Percentiles rank a stretch among this genome's conserved stretches.
phyloP scores from a whole-genome alignment of 2,888 invertebrate species.

The Bellardia bayeri region DNA sequence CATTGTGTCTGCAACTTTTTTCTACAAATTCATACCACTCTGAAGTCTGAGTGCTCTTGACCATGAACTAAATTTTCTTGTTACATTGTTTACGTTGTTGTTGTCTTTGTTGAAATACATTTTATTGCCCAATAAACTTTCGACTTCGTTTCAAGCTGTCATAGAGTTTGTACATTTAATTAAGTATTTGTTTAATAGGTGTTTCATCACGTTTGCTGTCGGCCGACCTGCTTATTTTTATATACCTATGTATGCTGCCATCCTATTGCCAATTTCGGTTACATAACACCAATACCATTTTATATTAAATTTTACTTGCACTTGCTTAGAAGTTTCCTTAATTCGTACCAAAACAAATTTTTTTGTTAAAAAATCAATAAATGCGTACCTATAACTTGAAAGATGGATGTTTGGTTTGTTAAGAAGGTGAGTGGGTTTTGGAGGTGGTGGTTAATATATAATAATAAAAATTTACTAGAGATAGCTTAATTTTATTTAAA shows the following conservation, averaged over 20 bases:
- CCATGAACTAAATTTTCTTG: conserved; percentile 55
- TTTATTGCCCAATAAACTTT: conserved; percentile 54
- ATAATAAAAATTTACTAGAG: not conserved
- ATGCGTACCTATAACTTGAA: conserved; percentile 25
- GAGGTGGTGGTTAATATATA: not conserved
- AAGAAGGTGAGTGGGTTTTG: not conserved
- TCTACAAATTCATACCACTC: not conserved
- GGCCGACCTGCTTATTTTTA: conserved; percentile 42
- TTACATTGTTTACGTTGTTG: too few relatives aligned
- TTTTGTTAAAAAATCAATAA: conserved; percentile 41
- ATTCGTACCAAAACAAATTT: not conserved
- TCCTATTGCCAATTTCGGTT: conserved; percentile 51
- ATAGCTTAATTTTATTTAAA: not conserved
- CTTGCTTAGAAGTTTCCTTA: not conserved
- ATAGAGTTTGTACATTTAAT: not conserved
- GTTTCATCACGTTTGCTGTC: conserved; percentile 7
- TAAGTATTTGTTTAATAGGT: not conserved
- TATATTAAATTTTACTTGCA: not conserved
- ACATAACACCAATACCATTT: conserved; percentile 24
- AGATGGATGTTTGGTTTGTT: not conserved
- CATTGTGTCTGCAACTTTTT: conserved; percentile 43
- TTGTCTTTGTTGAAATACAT: not conserved
- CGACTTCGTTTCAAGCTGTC: conserved; percentile 34
- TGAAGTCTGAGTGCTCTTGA: conserved; percentile 16
- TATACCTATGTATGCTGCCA: not conserved